Conservation (phyloP, 2,888 invertebrate genomes). For the Pseudococcus viburni region DNA sequence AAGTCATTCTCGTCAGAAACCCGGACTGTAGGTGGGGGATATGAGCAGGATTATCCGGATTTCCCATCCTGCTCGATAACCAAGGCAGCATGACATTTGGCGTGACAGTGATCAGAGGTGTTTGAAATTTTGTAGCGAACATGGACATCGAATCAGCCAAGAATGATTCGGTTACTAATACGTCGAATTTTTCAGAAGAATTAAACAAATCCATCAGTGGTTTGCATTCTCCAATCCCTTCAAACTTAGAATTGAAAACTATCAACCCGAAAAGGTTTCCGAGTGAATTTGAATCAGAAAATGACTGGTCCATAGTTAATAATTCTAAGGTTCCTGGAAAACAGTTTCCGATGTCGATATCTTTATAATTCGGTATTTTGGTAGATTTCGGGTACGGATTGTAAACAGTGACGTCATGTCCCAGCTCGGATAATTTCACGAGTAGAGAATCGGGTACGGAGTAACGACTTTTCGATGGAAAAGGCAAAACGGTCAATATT, state of each 20-base stretch:
- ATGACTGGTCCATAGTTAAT: neutral
- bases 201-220: constrained; percentile 58
- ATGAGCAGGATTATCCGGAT: constrained; percentile 52
- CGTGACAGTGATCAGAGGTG: neutral
- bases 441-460: neutral
- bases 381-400: neutral
- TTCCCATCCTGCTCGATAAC: neutral
- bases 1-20: neutral
- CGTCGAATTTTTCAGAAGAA: constrained; percentile 67
- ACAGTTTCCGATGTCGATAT: neutral
- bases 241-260: too few species aligned
- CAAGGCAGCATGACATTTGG: constrained; percentile 41
- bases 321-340: neutral
- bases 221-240: neutral
- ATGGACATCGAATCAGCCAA: neutral
- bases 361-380: constrained; percentile 41
- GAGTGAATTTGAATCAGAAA: neutral
- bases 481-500: neutral
- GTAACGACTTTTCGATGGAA: constrained; percentile 53
- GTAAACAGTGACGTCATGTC: constrained; percentile 24
- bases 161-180: neutral
- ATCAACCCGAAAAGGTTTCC: too few species aligned
- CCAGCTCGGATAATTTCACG: constrained; percentile 21
- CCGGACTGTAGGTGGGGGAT: neutral
- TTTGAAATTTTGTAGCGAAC: neutral